Evolutionary conservation across 2,113 vertebrate genomes (phyloP).

Genomic region (Willisornis vidua): DNA sequence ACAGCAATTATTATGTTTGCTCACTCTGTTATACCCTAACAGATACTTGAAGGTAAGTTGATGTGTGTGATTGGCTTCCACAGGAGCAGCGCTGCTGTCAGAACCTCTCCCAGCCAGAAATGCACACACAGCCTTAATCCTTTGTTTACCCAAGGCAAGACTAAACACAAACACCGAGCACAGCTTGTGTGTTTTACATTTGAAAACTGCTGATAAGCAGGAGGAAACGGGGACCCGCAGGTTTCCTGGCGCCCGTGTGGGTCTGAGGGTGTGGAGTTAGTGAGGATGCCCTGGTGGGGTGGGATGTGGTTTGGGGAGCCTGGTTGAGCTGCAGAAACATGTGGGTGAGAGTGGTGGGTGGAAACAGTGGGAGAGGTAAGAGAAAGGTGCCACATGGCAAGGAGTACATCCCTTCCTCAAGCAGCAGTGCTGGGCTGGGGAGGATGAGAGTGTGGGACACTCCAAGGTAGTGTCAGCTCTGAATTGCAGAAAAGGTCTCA

Average conservation of each 20-base stretch:
- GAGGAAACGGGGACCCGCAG: neutral
- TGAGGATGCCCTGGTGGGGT: neutral
- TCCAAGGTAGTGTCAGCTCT: neutral
- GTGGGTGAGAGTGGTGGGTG: neutral
- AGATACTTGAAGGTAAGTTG: constrained; percentile 9
- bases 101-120: neutral
- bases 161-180: neutral
- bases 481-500: neutral
- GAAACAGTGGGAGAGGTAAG: neutral
- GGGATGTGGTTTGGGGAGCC: neutral
- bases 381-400: neutral
- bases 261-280: neutral
- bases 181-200: neutral
- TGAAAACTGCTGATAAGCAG: neutral
- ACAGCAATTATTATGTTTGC: constrained; percentile 40
- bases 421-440: neutral
- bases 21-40: neutral
- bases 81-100: neutral
- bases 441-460: neutral
- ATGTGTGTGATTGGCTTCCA: neutral
- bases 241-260: fast-evolving
- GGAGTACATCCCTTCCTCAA: neutral
- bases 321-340: neutral
- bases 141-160: constrained; percentile 46
- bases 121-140: neutral